A percentile compares a stretch with the other conserved stretches of the same genome.
These are phyloP conservation scores for Patiria miniata DNA, from an alignment of 35 echinoderm and acorn worm genomes.

Conservation along the genomic window DNA sequence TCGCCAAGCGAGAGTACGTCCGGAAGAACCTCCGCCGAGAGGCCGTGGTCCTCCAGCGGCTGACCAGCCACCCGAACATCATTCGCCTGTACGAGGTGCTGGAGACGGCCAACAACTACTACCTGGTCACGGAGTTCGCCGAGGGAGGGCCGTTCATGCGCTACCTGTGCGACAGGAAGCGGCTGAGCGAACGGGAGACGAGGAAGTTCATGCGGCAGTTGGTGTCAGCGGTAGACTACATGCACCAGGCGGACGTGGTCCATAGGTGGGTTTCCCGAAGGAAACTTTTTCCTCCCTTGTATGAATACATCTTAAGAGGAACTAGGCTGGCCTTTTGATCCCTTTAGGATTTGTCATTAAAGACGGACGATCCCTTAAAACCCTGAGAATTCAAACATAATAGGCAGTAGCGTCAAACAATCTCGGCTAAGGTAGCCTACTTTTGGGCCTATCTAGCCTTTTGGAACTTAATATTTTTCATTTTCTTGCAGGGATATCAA, in stretches of 20 bases:
- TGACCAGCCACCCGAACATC: slow-evolving; percentile 76
- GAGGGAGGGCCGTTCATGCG: slow-evolving; percentile 93
- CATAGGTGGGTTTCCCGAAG: slow-evolving; percentile 65
- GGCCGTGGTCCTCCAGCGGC: slow-evolving; percentile 74
- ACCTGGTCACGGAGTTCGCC: slow-evolving; percentile 87
- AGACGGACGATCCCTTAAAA: no score
- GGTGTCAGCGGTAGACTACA: slow-evolving; percentile 80
- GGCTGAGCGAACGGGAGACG: slow-evolving; percentile 80
- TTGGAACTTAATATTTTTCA: background rate
- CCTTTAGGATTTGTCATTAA: no score
- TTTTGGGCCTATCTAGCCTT: no score
- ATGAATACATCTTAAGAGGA: no score
- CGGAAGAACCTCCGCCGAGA: slow-evolving; percentile 88
- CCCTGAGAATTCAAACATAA: no score
- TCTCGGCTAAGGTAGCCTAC: no score
- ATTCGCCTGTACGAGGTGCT: slow-evolving; percentile 76
- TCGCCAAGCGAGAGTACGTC: slow-evolving; percentile 88
- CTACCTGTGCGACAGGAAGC: slow-evolving; percentile 62
- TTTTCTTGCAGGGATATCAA: slow-evolving; percentile 82
- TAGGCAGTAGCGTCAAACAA: no score
- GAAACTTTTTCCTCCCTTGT: no score
- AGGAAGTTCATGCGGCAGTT: slow-evolving; percentile 83
- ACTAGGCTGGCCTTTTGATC: no score
- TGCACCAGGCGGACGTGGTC: slow-evolving; percentile 85
- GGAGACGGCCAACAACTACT: slow-evolving; percentile 93